Conservation (phyloP, 2,888 invertebrate genomes). For the Sinotaia quadrata region DNA sequence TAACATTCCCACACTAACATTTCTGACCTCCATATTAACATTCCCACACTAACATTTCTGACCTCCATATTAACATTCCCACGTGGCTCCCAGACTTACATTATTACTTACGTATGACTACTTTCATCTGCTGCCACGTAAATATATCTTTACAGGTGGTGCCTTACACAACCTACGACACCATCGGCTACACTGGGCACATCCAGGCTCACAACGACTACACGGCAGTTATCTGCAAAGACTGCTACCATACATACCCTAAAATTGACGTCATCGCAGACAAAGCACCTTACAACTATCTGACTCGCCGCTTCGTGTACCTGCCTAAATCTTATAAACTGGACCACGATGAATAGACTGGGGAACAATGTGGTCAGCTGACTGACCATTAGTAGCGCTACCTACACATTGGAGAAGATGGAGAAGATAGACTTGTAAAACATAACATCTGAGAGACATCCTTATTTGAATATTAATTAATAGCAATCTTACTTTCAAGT, state of each 20-base stretch:
- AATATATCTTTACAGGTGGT: conserved; percentile 9
- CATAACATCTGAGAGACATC: too few species aligned
- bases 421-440: too few species aligned
- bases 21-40: neutral
- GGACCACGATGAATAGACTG: too few species aligned
- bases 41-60: neutral
- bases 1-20: too few species aligned
- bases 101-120: neutral
- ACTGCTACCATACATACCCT: conserved; percentile 14
- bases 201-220: conserved; percentile 17
- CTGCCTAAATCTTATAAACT: conserved; percentile 4
- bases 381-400: too few species aligned
- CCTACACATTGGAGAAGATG: too few species aligned
- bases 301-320: conserved; percentile 17
- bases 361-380: too few species aligned
- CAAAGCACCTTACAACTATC: conserved; percentile 4
- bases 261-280: conserved; percentile 10
- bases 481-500: too few species aligned
- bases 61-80: neutral
- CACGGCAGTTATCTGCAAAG: conserved; percentile 16
- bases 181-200: conserved; percentile 14
- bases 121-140: neutral
- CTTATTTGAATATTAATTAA: too few species aligned
- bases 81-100: neutral
- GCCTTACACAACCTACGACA: conserved; percentile 10